These are phyloP conservation scores for Microdon myrmicae DNA, from an alignment of 2,888 invertebrate genomes.

Conservation along the genomic window DNA sequence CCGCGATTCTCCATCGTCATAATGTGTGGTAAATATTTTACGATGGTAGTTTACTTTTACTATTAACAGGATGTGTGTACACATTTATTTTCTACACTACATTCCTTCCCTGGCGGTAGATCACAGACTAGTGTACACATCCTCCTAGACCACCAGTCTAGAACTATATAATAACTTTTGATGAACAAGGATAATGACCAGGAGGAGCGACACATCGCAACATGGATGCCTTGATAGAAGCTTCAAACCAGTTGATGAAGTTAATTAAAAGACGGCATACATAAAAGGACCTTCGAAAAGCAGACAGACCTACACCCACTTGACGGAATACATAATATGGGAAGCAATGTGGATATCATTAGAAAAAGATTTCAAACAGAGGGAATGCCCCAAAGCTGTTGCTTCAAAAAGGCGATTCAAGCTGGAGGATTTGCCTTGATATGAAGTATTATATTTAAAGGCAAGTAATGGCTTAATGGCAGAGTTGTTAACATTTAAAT, in stretches of 20 bases:
- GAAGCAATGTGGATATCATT: too few species aligned
- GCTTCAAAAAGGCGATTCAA: too few species aligned
- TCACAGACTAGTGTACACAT: background rate
- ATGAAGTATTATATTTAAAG: too few species aligned
- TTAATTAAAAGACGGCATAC: slow-evolving; percentile 46
- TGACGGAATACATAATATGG: too few species aligned
- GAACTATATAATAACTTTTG: slow-evolving; percentile 48
- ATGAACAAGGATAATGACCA: slow-evolving; percentile 51
- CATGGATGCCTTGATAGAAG: slow-evolving; percentile 14
- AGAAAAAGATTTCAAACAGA: too few species aligned
- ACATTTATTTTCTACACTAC: slow-evolving; percentile 22
- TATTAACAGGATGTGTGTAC: slow-evolving; percentile 37
- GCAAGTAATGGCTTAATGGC: too few species aligned
- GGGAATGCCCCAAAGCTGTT: too few species aligned
- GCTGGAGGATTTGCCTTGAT: too few species aligned
- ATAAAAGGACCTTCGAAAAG: too few species aligned
- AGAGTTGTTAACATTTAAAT: too few species aligned
- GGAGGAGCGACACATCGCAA: slow-evolving; percentile 6
- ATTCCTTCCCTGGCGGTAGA: slow-evolving; percentile 16
- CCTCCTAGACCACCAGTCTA: slow-evolving; percentile 6
- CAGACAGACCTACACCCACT: too few species aligned
- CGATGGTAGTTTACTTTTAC: slow-evolving; percentile 44
- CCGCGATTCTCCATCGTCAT: slow-evolving; percentile 21
- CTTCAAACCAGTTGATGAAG: slow-evolving; percentile 32
- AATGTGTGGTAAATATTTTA: slow-evolving; percentile 50